Evolutionary conservation across 2,113 vertebrate species (phyloP).

Genomic region (Microcebus griseorufus): DNA sequence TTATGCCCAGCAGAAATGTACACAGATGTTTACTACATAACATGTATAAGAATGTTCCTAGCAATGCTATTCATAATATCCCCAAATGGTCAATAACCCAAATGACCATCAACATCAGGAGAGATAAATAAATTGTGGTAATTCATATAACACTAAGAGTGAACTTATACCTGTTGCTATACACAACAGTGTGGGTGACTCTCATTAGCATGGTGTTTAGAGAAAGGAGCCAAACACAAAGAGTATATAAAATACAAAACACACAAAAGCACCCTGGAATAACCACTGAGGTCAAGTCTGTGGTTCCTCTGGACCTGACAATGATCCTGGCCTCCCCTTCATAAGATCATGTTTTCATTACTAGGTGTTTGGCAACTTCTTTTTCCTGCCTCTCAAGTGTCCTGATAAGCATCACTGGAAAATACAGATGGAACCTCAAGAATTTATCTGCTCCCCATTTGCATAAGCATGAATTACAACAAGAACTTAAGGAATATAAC

Average conservation of each 20-base stretch:
- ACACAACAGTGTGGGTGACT: neutral
- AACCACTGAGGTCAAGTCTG: neutral
- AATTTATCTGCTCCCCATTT: neutral
- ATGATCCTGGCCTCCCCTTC: neutral
- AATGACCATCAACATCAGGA: neutral
- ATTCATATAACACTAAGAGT: neutral
- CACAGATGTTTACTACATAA: neutral
- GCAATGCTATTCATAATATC: neutral
- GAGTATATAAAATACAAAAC: neutral
- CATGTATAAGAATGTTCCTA: neutral
- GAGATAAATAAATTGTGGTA: neutral
- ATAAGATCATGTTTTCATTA: neutral
- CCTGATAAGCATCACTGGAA: neutral
- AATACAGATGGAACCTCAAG: neutral
- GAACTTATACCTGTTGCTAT: neutral
- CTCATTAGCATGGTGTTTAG: neutral
- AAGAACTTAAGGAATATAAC: neutral
- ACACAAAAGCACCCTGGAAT: too few relatives aligned
- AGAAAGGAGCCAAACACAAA: neutral
- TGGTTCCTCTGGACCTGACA: neutral
- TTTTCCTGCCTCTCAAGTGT: neutral
- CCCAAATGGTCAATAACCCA: neutral
- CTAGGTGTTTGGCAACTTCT: neutral
- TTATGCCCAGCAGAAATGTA: neutral
- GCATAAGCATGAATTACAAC: neutral